Evolutionary conservation across 2,888 invertebrate genomes (phyloP).

Genomic region (Epicampocera succincta): DNA sequence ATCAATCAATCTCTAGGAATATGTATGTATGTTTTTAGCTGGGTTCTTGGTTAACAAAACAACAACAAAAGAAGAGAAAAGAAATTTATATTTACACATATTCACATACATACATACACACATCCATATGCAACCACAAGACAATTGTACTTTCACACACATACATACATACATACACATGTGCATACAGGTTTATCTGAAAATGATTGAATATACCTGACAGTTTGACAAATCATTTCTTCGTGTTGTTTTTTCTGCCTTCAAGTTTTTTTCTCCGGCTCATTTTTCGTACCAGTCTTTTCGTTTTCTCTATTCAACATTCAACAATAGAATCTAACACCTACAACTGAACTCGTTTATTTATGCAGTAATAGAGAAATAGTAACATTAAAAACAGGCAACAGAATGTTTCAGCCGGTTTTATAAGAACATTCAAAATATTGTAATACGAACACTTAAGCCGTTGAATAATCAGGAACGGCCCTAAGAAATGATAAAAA

Average conservation of each 20-base stretch:
- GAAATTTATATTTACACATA: conserved; percentile 20
- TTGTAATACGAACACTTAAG: no score
- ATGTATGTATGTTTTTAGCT: conserved; percentile 1
- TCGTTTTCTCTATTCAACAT: not conserved
- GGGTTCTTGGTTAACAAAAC: no score
- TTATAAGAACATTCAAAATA: no score
- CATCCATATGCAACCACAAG: not conserved
- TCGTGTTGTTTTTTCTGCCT: conserved; percentile 22
- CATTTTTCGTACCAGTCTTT: conserved; percentile 23
- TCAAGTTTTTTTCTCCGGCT: not conserved
- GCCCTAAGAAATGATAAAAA: no score
- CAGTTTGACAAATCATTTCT: conserved; percentile 68
- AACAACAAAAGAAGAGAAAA: not conserved
- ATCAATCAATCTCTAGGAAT: conserved; percentile 56
- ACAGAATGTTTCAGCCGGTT: not conserved
- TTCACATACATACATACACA: not conserved
- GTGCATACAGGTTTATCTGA: conserved; percentile 40
- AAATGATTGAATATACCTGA: conserved; percentile 66
- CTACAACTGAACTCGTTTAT: conserved; percentile 42
- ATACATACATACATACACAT: not conserved
- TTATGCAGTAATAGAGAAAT: not conserved
- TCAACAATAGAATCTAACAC: conserved; percentile 56
- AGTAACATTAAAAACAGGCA: conserved; percentile 2
- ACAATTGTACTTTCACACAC: not conserved
- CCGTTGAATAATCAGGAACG: no score